Evolutionary conservation across 2,888 invertebrate species (phyloP), one percentile per base, ranked within the genome.

Genomic region (Drosophila quinaria): DNA sequence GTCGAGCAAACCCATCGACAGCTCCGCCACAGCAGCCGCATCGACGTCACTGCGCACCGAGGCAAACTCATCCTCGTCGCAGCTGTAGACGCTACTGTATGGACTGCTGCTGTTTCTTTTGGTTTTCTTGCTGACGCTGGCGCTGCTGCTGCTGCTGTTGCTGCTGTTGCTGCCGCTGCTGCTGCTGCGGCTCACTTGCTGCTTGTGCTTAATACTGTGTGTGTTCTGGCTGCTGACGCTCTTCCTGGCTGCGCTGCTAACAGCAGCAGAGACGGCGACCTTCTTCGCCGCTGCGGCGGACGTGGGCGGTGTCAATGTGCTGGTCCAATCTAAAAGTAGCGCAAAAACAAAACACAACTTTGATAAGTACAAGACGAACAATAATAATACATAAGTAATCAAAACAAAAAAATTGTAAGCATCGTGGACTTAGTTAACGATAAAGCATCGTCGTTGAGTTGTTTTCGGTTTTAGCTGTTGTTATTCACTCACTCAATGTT

Each of bases 321-420:
- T 82, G 75, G 84, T 90, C 90, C 90, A 91, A 87, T 91, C 91
- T 91, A 77, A 67, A 83, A 73, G 70, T 63, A 60, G 59, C 56
- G 56, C 59, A 56, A 70, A 44, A 63, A 59, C 25, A 60, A 52
- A 47, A 71, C 44, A 75, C 61, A 37, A 50, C 37, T 51, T 61
- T 74, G 70, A 77, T 86, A 62, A 86, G 80, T 83, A 71, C 61
- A 68, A 63, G 46, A 65, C 29, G 58, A 65, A 60, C 51, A 71
- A 52, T 19, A 61, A 55, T 44, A 4, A 42, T 31, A 29, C 39
- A 3, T n/a, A 35, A 22, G 22, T n/a, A 4, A 29, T 29, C 8
- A 29, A 8, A 29, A 29, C 1, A 29, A n/a, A 29, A 47, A 62
- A 70, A 70, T 63, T 41, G 22, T 51, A 39, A 44, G 8, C 33